phyloP scores from a whole-genome alignment of 1,140 invertebrate genomes.

The Heterodera carotae region DNA sequence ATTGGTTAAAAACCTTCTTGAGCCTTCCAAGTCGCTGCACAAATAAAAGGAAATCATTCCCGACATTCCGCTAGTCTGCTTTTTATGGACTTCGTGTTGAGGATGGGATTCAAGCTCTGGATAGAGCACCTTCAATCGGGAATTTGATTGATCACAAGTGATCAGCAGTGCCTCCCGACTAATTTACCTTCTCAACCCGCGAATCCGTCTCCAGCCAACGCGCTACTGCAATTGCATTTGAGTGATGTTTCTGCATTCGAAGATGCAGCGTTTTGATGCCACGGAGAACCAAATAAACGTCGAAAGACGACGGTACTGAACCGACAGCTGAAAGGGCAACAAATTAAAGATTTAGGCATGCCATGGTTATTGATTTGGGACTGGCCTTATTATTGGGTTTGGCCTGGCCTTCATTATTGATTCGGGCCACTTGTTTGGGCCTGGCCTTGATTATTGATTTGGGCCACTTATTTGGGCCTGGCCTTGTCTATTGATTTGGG shows the following conservation, averaged over 20 bases:
- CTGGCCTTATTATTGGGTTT: no score
- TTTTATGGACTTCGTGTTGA: conserved; percentile 80
- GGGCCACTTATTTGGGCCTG: no score
- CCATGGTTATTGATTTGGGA: no score
- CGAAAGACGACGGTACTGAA: conserved; percentile 90
- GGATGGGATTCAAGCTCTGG: conserved; percentile 86
- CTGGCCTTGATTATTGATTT: no score
- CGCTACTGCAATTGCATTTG: conserved; percentile 77
- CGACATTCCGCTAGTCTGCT: conserved; percentile 71
- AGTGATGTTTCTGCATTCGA: conserved; percentile 85
- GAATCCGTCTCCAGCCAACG: conserved; percentile 75
- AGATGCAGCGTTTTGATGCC: conserved; percentile 89
- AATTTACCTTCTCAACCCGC: conserved; percentile 77
- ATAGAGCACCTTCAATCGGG: conserved; percentile 68
- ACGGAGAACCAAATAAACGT: conserved; percentile 88
- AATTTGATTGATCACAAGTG: no score
- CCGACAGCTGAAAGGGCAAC: conserved; percentile 71
- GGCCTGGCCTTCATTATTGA: no score
- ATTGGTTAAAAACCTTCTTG: conserved; percentile 74
- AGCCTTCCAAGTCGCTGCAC: conserved; percentile 73
- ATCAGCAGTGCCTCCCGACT: background rate
- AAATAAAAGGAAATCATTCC: conserved; percentile 90
- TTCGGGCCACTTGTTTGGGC: no score
- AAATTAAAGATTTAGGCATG: background rate
- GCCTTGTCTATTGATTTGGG: no score